Percentiles rank a stretch among this genome's conserved stretches.
Conservation (phyloP, 2,797 vertebrate genomes). For the Psittacula derbiana region DNA sequence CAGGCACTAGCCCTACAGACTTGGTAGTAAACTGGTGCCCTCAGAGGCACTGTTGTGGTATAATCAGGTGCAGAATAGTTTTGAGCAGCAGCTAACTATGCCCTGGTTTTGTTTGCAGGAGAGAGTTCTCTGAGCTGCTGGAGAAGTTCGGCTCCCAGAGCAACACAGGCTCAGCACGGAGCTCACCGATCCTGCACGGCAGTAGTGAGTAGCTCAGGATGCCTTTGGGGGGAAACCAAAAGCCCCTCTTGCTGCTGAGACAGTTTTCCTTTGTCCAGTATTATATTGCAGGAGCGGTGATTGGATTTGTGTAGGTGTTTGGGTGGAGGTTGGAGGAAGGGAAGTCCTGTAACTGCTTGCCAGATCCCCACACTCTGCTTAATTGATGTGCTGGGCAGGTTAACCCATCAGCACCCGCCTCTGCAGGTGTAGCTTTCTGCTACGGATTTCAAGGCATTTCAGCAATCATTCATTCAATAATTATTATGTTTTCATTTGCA, state of each 20-base stretch:
- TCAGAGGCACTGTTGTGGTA: not conserved
- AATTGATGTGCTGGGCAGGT: not conserved
- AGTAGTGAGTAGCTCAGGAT: constrained; percentile 63
- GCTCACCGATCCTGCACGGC: constrained; percentile 82
- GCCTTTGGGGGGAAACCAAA: not conserved
- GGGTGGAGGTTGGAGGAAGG: not conserved
- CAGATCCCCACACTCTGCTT: not conserved
- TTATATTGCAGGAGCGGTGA: not conserved
- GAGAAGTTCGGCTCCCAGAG: constrained; percentile 89
- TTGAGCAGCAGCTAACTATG: not conserved
- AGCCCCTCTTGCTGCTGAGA: not conserved
- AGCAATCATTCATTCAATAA: not conserved
- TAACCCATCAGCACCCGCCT: not conserved
- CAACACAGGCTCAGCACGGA: constrained; percentile 84
- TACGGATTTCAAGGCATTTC: not conserved
- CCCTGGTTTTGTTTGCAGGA: constrained; percentile 67
- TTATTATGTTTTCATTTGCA: not conserved
- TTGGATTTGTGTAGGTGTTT: not conserved
- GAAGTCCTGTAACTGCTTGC: not conserved
- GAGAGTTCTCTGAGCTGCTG: constrained; percentile 87
- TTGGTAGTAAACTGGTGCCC: not conserved
- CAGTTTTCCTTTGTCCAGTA: not conserved
- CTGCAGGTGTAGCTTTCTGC: not conserved
- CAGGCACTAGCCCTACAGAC: accelerated
- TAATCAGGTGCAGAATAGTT: not conserved